A percentile compares a stretch with the other conserved stretches of the same genome.
phyloP scores from a whole-genome alignment of 2,797 vertebrate genomes.

The Tamandua tetradactyla region DNA sequence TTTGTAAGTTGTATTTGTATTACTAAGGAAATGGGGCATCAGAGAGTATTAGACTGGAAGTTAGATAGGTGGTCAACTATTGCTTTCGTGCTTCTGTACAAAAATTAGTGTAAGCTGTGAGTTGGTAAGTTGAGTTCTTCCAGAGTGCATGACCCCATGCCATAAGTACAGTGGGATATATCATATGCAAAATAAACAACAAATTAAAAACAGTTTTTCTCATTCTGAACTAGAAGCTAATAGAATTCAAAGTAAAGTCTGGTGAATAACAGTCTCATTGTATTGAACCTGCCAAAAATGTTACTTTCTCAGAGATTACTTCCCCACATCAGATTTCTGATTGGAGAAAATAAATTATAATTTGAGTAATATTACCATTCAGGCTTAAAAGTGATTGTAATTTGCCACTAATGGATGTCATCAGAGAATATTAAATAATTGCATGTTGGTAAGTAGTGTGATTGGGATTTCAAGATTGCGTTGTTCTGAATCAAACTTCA shows the following conservation, averaged over 20 bases:
- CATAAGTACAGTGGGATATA: background rate
- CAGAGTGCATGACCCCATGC: background rate
- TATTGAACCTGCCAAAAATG: background rate
- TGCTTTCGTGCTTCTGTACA: background rate
- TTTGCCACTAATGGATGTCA: background rate
- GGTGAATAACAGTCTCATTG: too few relatives aligned
- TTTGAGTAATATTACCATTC: background rate
- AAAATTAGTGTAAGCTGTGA: background rate
- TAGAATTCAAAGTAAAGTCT: background rate
- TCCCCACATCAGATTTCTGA: background rate
- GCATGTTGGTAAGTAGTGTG: background rate
- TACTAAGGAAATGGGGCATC: background rate
- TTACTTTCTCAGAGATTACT: background rate
- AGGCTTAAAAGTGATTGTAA: slow-evolving; percentile 2
- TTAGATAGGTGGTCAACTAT: background rate
- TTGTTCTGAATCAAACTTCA: background rate
- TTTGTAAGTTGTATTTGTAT: background rate
- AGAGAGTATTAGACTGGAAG: background rate
- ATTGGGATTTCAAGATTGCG: background rate
- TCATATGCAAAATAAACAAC: background rate
- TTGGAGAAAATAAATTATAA: background rate
- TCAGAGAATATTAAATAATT: background rate
- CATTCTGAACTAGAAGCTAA: background rate
- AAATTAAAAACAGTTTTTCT: background rate
- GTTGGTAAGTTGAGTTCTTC: background rate